Base-by-base conservation (phyloP, 2,113 vertebrate species). In the Ceyx margarethae region DNA sequence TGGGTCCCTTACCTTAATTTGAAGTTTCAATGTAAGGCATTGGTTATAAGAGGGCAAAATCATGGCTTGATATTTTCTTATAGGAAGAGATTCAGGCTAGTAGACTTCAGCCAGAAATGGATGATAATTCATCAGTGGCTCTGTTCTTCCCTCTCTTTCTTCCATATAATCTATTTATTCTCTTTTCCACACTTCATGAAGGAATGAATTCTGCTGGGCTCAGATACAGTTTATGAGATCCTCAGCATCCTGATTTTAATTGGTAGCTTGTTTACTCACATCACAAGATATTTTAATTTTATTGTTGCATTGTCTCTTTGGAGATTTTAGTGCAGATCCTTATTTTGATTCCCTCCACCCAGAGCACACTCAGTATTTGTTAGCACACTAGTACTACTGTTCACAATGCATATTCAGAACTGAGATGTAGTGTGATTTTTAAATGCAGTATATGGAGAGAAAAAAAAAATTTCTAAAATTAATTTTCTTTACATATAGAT, bases 391-490 rank as follows among this genome's bases (percentile, higher is more conserved):
- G 69, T 73, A 89, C 43, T 1, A 3, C 64, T 48, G 40, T 45
- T 75, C 45, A n/a, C 26, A 66, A n/a, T 68, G 43, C 18, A 45
- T 60, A 48, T 61, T 57, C 61, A 79, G 68, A 95, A 81, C 17
- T 45, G 53, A 92, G 81, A 65, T 45, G 67, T 13, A 74, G 73
- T 50, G 10, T 76, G 93, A 80, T 76, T 85, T 95, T 73, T 86
- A 81, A 85, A 91, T 43, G 46, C 9, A 51, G 33, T 26, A 42
- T 22, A 37, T 64, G 25, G 40, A 81, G n/a, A 75, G 13, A 43
- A 43, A 45, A 33, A 54, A 90, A 50, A 35, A 35, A 72, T 75
- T 11, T 94, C 42, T 81, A 89, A 87, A 95, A 94, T 90, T 31
- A 87, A 65, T 58, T 85, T 82, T 77, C 6, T 64, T 26, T 85